Evolutionary conservation across 2,113 vertebrate genomes (phyloP).

Genomic region (Smithornis capensis): DNA sequence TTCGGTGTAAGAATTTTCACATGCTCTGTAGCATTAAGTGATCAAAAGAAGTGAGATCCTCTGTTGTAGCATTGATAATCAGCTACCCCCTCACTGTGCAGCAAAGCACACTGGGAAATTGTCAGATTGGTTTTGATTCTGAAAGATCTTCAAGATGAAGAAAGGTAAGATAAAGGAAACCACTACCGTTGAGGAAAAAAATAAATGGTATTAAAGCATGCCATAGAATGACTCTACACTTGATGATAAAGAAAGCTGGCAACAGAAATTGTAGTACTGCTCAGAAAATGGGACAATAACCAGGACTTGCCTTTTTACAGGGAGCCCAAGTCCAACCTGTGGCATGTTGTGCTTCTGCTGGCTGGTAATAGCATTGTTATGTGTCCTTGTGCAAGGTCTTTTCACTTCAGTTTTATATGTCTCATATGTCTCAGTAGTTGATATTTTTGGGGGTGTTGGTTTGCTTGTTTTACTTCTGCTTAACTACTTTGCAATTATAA

Average conservation of each 20-base stretch:
- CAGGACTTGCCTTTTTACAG: neutral
- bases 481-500: neutral
- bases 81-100: neutral
- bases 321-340: neutral
- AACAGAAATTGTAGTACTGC: neutral
- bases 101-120: neutral
- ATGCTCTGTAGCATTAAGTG: neutral
- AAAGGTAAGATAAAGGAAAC: neutral
- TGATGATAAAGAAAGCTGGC: neutral
- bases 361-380: rapidly evolving
- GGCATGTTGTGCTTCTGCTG: neutral
- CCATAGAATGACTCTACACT: neutral
- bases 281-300: neutral
- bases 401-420: neutral
- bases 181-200: neutral
- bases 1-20: neutral
- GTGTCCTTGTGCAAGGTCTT: neutral
- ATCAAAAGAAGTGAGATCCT: conserved; percentile 50
- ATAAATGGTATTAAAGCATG: neutral
- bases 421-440: rapidly evolving
- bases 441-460: neutral
- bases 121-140: conserved; percentile 27
- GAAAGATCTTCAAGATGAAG: neutral
- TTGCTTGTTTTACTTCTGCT: neutral
- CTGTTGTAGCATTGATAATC: neutral